Evolutionary conservation across 2,113 vertebrate species (phyloP).

Genomic region (Melierax canorus): DNA sequence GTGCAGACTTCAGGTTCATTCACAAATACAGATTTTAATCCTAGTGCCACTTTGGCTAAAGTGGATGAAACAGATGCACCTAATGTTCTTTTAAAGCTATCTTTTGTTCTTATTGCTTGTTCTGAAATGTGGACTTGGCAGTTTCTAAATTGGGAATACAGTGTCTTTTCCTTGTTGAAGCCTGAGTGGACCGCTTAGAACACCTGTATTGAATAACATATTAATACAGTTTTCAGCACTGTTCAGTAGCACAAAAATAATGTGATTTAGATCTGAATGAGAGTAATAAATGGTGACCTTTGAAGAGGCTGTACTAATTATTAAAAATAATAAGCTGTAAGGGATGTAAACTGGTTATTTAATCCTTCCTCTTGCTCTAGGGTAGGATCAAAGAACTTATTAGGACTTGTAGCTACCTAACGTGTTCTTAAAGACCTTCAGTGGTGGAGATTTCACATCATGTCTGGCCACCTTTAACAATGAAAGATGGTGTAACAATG

Average conservation of each 20-base stretch:
- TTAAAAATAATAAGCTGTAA: not conserved
- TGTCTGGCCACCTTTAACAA: not conserved
- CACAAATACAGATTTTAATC: not conserved
- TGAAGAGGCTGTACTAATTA: not conserved
- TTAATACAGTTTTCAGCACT: not conserved
- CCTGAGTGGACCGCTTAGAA: not conserved
- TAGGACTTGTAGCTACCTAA: not conserved
- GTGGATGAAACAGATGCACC: not conserved
- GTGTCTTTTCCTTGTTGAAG: not conserved
- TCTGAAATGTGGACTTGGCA: not conserved
- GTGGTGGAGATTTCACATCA: not conserved
- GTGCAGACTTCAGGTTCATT: not conserved
- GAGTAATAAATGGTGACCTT: not conserved
- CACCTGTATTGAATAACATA: not conserved
- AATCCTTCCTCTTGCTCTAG: not conserved
- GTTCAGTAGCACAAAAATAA: not conserved
- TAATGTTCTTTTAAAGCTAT: not conserved
- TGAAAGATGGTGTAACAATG: not conserved
- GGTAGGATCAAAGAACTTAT: not conserved
- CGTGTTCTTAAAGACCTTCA: not conserved
- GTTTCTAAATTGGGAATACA: not conserved
- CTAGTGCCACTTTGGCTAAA: not conserved
- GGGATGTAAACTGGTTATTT: not conserved
- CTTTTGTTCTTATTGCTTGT: not conserved
- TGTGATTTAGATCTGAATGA: not conserved